Percentiles rank a stretch among this genome's conserved stretches.
phyloP scores from a whole-genome alignment of 2,888 invertebrate species.

The Nymphalis polychloros region DNA sequence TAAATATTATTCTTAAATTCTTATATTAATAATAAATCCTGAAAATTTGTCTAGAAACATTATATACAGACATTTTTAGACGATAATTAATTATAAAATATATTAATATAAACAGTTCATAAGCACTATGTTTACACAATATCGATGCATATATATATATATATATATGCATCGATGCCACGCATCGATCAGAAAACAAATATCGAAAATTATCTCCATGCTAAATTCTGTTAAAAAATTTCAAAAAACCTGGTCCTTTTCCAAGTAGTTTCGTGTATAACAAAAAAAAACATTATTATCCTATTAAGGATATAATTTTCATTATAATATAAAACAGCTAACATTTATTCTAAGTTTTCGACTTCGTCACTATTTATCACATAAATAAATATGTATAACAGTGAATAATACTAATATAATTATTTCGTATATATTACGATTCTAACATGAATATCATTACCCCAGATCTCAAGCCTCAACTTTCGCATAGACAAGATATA shows the following conservation, averaged over 20 bases:
- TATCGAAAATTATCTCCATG: constrained; percentile 10
- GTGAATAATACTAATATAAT: constrained; percentile 21
- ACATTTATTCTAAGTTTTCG: constrained; percentile 7
- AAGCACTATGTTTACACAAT: not conserved
- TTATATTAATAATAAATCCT: not conserved
- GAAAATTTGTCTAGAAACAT: not conserved
- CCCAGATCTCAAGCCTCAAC: constrained; percentile 4
- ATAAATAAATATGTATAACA: constrained; percentile 27
- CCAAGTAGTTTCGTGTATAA: constrained; percentile 9
- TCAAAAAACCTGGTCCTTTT: constrained; percentile 33
- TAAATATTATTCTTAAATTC: not conserved
- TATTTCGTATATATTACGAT: constrained; percentile 9
- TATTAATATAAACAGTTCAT: not conserved
- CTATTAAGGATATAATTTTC: constrained; percentile 10
- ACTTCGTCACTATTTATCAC: constrained; percentile 29
- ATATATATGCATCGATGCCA: not conserved
- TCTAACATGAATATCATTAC: constrained; percentile 1
- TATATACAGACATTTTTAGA: not conserved
- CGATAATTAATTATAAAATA: too few relatives aligned
- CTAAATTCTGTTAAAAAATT: constrained; percentile 8
- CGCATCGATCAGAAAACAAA: not conserved
- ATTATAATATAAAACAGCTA: not conserved
- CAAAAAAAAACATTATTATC: not conserved
- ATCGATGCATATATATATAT: too few relatives aligned
- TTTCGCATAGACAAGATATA: not conserved